Percentiles rank a stretch among this genome's conserved stretches.
phyloP scores from a whole-genome alignment of 2,113 vertebrate species.

The Drymodes brunneopygia region DNA sequence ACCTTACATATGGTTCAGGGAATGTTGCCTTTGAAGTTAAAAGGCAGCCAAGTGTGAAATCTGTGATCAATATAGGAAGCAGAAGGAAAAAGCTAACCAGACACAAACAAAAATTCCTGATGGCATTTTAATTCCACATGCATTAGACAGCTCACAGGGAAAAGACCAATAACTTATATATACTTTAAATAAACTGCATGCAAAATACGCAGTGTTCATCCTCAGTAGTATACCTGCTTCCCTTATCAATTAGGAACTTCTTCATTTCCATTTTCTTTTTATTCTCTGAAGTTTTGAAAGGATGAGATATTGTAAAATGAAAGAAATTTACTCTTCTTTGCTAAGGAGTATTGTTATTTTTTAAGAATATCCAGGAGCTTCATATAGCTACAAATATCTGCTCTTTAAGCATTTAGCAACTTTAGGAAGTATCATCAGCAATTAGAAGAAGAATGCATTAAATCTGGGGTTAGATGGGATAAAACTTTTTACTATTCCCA shows the following conservation, averaged over 20 bases:
- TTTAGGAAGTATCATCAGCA: not conserved
- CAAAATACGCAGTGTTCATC: not conserved
- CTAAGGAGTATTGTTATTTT: not conserved
- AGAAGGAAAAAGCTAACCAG: slow-evolving; percentile 30
- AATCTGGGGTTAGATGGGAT: not conserved
- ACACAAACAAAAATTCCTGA: not conserved
- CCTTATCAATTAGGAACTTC: not conserved
- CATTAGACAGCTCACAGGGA: not conserved
- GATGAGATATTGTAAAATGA: not conserved
- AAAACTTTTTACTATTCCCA: not conserved
- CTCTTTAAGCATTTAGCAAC: not conserved
- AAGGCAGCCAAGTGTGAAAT: slow-evolving; percentile 11
- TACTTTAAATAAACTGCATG: not conserved
- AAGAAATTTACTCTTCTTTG: not conserved
- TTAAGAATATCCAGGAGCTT: not conserved
- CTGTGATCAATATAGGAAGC: slow-evolving; percentile 2
- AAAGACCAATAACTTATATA: not conserved
- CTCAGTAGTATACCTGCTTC: not conserved
- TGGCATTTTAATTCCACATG: not conserved
- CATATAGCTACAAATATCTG: not conserved
- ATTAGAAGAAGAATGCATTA: not conserved
- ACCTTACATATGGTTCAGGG: not conserved
- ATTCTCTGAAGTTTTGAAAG: not conserved
- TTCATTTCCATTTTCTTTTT: not conserved
- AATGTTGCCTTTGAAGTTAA: slow-evolving; percentile 21